Base-by-base conservation (phyloP, 2,888 invertebrate species). In the Amphipyra tragopoginis region DNA sequence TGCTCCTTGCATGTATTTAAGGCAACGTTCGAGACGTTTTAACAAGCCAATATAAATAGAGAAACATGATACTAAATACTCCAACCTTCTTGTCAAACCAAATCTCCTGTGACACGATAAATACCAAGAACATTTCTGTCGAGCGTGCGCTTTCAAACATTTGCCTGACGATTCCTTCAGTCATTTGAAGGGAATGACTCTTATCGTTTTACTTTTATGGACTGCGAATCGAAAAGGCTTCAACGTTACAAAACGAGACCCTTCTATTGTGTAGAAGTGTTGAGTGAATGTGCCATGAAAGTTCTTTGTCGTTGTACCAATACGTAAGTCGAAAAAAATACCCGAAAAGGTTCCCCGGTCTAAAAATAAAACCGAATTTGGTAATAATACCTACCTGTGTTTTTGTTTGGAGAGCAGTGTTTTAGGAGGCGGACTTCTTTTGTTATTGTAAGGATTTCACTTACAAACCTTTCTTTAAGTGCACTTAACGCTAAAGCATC, bases 161-260 rank as follows among this genome's bases (percentile, higher is more conserved):
- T 89, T 86, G 83, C 81, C 81, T 88, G 88, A 87, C 87, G 87
- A 88, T 85, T 90, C 81, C 85, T 88, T 84, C 85, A 90, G 88
- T 91, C 90, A 91, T 92, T 93, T 92, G 86, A 85, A 87, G 88
- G 84, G 86, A 91, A 90, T 85, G 90, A 86, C 88, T 90, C 90
- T 92, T 92, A 92, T 93, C 92, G 90, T 87, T 89, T 92, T 89
- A 91, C 89, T 91, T 92, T 92, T 91, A 92, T 91, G 86, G 88
- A 90, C 87, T 91, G 90, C 86, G 90, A 92, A 92, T 92, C 90
- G 88, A 90, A 90, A 87, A 90, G 88, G 87, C 88, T 90, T 88
- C 87, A 83, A 83, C 83, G 85, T 88, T 88, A 90, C 90, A 89
- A 88, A 91, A 91, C 88, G 89, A 86, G 90, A 90, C 90, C 91